phyloP scores from a whole-genome alignment of 2,797 vertebrate species.

The Heteromormyrus szaboi region DNA sequence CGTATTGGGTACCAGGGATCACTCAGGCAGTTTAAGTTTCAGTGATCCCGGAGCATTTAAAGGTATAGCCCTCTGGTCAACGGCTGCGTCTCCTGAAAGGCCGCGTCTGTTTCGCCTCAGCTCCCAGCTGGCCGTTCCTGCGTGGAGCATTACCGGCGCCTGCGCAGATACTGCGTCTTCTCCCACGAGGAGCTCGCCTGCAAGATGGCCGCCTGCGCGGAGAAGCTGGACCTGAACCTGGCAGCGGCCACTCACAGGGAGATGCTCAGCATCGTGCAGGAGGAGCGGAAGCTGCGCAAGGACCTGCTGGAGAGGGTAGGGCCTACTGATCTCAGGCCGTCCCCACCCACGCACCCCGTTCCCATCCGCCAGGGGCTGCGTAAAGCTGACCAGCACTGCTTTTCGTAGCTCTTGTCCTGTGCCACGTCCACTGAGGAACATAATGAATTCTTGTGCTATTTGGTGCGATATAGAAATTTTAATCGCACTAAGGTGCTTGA shows the following conservation, averaged over 20 bases:
- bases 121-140: slow-evolving; percentile 87
- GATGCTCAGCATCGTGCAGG: slow-evolving; percentile 80
- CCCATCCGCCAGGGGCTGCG: neutral
- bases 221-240: slow-evolving; percentile 75
- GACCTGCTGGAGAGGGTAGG: slow-evolving; percentile 11
- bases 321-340: neutral
- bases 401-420: neutral
- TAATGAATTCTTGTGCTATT: neutral
- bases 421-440: neutral
- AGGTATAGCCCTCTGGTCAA: neutral
- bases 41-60: neutral
- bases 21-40: neutral
- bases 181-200: slow-evolving; percentile 97
- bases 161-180: slow-evolving; percentile 91
- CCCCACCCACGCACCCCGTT: neutral
- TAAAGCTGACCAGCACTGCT: neutral
- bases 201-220: slow-evolving; percentile 85
- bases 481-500: neutral
- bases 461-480: neutral
- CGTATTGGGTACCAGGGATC: neutral
- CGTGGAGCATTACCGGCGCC: slow-evolving; percentile 86
- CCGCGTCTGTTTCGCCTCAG: slow-evolving; percentile 45
- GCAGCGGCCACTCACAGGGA: slow-evolving; percentile 89
- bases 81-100: neutral
- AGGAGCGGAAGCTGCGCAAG: slow-evolving; percentile 74